A percentile compares a stretch with the other conserved stretches of the same genome.
phyloP scores from a whole-genome alignment of 1,140 invertebrate genomes.

The Calliopsis andreniformis region DNA sequence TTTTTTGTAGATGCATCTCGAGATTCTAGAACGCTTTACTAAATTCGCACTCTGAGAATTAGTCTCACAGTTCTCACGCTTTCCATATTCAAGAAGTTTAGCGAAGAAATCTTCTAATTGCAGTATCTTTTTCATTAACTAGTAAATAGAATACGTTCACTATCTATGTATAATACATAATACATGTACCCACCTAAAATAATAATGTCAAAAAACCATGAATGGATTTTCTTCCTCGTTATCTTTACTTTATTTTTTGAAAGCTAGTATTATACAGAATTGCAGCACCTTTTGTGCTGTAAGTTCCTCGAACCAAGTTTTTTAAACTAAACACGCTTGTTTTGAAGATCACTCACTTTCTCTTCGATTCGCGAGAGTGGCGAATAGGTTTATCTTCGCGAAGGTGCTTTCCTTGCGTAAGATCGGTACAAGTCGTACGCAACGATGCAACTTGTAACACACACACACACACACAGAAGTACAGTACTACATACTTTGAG shows the following conservation, averaged over 20 bases:
- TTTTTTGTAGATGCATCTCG: not conserved
- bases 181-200: too few relatives aligned
- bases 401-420: slow-evolving; percentile 48
- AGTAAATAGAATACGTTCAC: not conserved
- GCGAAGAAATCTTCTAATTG: not conserved
- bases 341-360: slow-evolving; percentile 43
- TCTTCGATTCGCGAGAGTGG: slow-evolving; percentile 25
- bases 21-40: slow-evolving; percentile 2
- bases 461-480: slow-evolving; percentile 21
- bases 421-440: slow-evolving; percentile 15
- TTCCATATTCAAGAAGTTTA: slow-evolving; percentile 13
- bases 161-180: not conserved
- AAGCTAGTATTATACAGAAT: too few relatives aligned
- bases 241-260: too few relatives aligned
- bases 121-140: not conserved
- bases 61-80: not conserved
- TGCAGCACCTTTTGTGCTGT: too few relatives aligned
- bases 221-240: too few relatives aligned
- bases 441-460: slow-evolving; percentile 20
- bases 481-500: slow-evolving; percentile 12
- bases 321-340: slow-evolving; percentile 26
- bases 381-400: slow-evolving; percentile 23
- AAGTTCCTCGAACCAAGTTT: too few relatives aligned
- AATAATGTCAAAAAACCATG: not conserved
- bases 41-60: slow-evolving; percentile 18